phyloP scores from a whole-genome alignment of 1,140 invertebrate genomes.

The Zeugodacus cucurbitae region DNA sequence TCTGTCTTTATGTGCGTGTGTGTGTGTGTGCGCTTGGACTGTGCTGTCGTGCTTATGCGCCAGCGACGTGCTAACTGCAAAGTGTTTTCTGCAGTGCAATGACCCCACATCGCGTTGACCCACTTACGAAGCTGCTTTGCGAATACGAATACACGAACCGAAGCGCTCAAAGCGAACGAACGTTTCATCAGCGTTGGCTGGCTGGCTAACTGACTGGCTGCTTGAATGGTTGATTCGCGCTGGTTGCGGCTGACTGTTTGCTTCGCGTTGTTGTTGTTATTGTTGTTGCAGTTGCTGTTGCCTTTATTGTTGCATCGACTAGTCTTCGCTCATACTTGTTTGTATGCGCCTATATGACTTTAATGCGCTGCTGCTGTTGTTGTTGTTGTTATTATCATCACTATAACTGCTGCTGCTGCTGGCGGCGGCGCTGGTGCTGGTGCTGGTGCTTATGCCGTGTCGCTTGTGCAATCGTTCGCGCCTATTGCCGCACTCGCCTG shows the following conservation, averaged over 20 bases:
- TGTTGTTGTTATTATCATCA: conserved; percentile 43
- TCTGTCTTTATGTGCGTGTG: not conserved
- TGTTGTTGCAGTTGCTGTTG: conserved; percentile 30
- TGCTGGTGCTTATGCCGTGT: conserved; percentile 42
- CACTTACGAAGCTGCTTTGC: conserved; percentile 47
- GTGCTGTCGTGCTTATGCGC: conserved; percentile 2
- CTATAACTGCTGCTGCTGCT: conserved; percentile 52
- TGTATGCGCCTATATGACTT: not conserved
- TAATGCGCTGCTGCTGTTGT: conserved; percentile 21
- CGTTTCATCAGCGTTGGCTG: not conserved
- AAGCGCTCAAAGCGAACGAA: conserved; percentile 18
- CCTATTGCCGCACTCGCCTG: not conserved
- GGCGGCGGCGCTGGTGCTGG: too few relatives aligned
- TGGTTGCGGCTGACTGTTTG: not conserved
- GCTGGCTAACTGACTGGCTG: not conserved
- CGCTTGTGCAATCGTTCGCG: conserved; percentile 44
- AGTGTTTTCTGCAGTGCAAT: conserved; percentile 44
- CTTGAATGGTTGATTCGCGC: not conserved
- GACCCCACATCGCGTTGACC: conserved; percentile 47
- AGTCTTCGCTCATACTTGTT: not conserved
- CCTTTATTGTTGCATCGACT: conserved; percentile 10
- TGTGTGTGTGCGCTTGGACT: not conserved
- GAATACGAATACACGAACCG: conserved; percentile 41
- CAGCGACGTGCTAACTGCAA: conserved; percentile 37
- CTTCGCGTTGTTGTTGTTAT: not conserved